Evolutionary conservation across 2,888 invertebrate genomes (phyloP), one percentile per base, ranked within the genome.

Genomic region (Arctia plantaginis): DNA sequence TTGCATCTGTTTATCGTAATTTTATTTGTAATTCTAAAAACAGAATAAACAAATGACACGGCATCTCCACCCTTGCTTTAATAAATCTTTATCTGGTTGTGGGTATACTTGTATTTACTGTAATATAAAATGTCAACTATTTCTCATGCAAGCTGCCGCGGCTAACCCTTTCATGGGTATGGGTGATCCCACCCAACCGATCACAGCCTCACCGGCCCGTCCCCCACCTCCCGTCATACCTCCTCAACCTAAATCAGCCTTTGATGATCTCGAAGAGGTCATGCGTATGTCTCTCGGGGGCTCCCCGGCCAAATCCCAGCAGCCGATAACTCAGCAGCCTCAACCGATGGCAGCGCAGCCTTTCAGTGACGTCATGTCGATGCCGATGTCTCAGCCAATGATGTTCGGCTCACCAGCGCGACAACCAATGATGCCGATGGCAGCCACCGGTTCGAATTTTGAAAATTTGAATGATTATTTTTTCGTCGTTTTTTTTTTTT

Each of bases 231-330:
- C 96, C 47, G 82, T 89, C 55, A 87, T 90, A 80, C 93, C 93
- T 78, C 90, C 91, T 71, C 93, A 94, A 78, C 95, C 95, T 73
- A 97, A 97, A 87, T 97, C 97, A 83, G 97, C 97, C 55, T 96
- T 97, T 90, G 97, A 97, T 88, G 97, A 97, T 86, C 96, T 97
- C 81, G 97, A 97, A 87, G 97, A 97, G 87, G 97, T 96, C 74
- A 97, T 97, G 94, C 95, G 97, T 76, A 96, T 97, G 96, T 97
- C 97, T 70, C 96, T 97, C 86, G 97, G 97, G 70, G 97, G 97
- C 76, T 97, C 97, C 72, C 97, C 97, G 70, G 93, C 94, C 72
- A 93, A 93, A 76, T 82, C 87, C 83, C 85, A 85, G 72, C 91
- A 90, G 79, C 92, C 93, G 59, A 90, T 93, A 84, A 92, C 93